These are phyloP conservation scores for Caenorhabditis brenneri DNA, from an alignment of 1,140 invertebrate genomes.

Conservation along the genomic window DNA sequence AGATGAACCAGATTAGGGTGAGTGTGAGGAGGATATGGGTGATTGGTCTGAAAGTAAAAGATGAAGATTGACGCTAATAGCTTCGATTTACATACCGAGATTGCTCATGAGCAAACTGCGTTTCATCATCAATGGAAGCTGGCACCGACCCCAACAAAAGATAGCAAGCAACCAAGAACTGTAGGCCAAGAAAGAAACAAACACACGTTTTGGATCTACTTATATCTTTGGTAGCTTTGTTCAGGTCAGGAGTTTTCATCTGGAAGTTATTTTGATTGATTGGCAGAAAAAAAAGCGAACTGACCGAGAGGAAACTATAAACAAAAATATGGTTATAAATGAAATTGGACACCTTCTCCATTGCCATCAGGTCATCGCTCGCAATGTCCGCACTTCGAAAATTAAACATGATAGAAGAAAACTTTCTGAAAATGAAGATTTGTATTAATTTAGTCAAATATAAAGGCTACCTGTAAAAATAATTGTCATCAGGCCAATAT, in stretches of 20 bases:
- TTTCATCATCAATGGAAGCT: not conserved
- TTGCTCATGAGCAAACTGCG: not conserved
- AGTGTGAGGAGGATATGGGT: not conserved
- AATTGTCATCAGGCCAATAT: slow-evolving; percentile 31
- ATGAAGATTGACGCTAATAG: not conserved
- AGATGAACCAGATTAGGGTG: slow-evolving; percentile 11
- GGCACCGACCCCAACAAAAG: too few relatives aligned
- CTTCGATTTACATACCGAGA: not conserved
- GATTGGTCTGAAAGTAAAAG: not conserved
- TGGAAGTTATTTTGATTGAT: not conserved
- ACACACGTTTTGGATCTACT: too few relatives aligned
- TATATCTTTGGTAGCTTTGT: not conserved
- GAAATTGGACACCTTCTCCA: not conserved
- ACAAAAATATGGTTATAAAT: not conserved
- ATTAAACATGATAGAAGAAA: slow-evolving; percentile 19
- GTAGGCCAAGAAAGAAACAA: too few relatives aligned
- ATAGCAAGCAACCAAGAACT: too few relatives aligned
- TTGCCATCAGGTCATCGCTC: not conserved
- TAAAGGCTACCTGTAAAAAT: not conserved
- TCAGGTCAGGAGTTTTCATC: not conserved
- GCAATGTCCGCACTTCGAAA: not conserved
- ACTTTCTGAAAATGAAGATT: not conserved
- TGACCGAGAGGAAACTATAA: not conserved
- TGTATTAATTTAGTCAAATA: not conserved
- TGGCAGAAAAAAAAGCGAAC: not conserved